Evolutionary conservation across 2,888 invertebrate species (phyloP).

Genomic region (Acleris literana): DNA sequence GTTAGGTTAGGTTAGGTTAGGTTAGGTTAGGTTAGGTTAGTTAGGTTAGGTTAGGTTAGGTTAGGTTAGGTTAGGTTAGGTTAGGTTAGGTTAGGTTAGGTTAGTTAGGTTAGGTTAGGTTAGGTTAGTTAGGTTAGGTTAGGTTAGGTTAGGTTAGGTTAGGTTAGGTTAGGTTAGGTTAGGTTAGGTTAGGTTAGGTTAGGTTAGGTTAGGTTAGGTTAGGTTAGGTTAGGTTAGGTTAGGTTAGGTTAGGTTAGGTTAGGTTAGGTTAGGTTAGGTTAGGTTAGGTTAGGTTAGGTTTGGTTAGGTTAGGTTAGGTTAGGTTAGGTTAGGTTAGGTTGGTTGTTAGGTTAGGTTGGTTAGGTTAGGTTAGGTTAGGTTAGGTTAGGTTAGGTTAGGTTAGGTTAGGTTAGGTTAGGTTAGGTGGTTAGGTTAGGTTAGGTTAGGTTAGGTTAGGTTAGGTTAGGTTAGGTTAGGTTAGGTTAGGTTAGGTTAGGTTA

Average conservation of each 20-base stretch:
- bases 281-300: constrained; percentile 35
- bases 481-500: constrained; percentile 43
- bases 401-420: constrained; percentile 44
- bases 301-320: constrained; percentile 34
- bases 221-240: constrained; percentile 37
- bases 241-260: constrained; percentile 37
- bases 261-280: constrained; percentile 33
- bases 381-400: constrained; percentile 44
- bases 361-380: constrained; percentile 41
- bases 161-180: constrained; percentile 32
- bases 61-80: too few relatives aligned
- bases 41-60: too few relatives aligned
- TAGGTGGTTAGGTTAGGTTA: constrained; percentile 43
- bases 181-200: constrained; percentile 32
- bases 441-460: constrained; percentile 42
- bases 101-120: too few relatives aligned
- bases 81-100: too few relatives aligned
- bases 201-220: constrained; percentile 32
- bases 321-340: constrained; percentile 38
- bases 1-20: too few relatives aligned
- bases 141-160: constrained; percentile 31
- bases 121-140: constrained; percentile 34
- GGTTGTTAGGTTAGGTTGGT: constrained; percentile 33
- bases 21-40: too few relatives aligned
- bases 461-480: constrained; percentile 44